Evolutionary conservation across 2,888 invertebrate species (phyloP), one percentile per base, ranked within the genome.

Genomic region (Sesamia inferens): DNA sequence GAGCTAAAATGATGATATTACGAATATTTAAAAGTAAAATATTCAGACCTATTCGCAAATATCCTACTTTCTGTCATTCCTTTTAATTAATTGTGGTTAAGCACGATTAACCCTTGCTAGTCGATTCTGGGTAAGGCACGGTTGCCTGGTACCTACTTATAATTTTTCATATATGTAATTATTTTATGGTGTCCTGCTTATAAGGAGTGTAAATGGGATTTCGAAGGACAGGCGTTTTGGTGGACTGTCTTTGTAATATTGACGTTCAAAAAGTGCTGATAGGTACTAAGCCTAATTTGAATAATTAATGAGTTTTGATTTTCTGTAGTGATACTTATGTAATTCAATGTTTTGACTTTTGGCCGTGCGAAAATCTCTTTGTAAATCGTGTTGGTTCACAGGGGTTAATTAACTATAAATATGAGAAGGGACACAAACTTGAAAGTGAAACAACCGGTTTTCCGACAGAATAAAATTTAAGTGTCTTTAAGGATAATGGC

Each of bases 321-420:
- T 58, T 5, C 5, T 58, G 14, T 57, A 16, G n/a, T 59, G 6
- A 47, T 47, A 39, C 39, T 39, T 39, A n/a, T n/a, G n/a, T n/a
- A 39, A 67, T 24, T 24, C 5, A 51, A 24, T 68, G 19, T 22
- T 39, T 44, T 13, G 8, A 19, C 31, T 4, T 61, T 66, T 44
- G 61, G 31, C 2, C 19, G 4, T 24, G 42, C 57, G 81, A 22
- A 63, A 74, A 58, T 31, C 8, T 55, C 3, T 24, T 39, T 79
- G 16, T 14, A 22, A 51, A 44, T 0, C 31, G n/a, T 66, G n/a
- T 44, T 10, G 11, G 5, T 39, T 39, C 39, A 39, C 39, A 39
- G 5, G 39, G 39, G 39, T 39, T n/a, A n/a, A n/a, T n/a, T n/a
- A n/a, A n/a, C n/a, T 5, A 5, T 39, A 3, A 39, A 16, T 16